Evolutionary conservation across 2,888 invertebrate genomes (phyloP).

Genomic region (Euclidia mi): DNA sequence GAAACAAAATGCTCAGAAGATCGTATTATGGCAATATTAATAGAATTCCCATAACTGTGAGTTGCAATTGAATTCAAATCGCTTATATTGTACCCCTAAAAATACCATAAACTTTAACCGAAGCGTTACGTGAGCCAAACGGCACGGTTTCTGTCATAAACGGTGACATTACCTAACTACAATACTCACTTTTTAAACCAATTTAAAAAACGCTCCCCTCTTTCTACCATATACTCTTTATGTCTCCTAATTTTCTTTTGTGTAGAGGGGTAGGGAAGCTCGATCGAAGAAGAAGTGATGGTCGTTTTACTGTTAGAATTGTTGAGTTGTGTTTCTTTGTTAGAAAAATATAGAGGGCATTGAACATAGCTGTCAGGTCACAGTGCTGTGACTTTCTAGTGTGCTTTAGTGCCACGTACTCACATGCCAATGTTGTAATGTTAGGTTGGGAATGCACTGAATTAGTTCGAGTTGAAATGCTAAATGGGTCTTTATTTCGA

Average conservation of each 20-base stretch:
- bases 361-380: conserved; percentile 60
- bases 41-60: too few relatives aligned
- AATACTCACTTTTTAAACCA: conserved; percentile 31
- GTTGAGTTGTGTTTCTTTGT: conserved; percentile 26
- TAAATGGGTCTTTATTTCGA: too few relatives aligned
- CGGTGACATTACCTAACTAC: conserved; percentile 57
- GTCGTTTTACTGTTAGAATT: conserved; percentile 8
- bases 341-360: conserved; percentile 27
- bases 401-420: conserved; percentile 45
- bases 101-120: conserved; percentile 51
- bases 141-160: conserved; percentile 54
- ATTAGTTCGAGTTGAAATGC: too few relatives aligned
- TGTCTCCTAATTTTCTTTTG: not conserved
- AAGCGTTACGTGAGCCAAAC: conserved; percentile 56
- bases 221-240: not conserved
- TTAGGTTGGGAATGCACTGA: conserved; percentile 41
- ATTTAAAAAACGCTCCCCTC: conserved; percentile 14
- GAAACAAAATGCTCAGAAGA: too few relatives aligned
- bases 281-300: too few relatives aligned
- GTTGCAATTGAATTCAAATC: conserved; percentile 48
- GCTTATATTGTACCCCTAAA: conserved; percentile 43
- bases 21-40: too few relatives aligned
- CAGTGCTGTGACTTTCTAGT: conserved; percentile 45
- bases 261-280: conserved; percentile 1
- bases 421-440: conserved; percentile 35